Conservation (phyloP, 1,140 invertebrate species). For the Zaprionus davidi region DNA sequence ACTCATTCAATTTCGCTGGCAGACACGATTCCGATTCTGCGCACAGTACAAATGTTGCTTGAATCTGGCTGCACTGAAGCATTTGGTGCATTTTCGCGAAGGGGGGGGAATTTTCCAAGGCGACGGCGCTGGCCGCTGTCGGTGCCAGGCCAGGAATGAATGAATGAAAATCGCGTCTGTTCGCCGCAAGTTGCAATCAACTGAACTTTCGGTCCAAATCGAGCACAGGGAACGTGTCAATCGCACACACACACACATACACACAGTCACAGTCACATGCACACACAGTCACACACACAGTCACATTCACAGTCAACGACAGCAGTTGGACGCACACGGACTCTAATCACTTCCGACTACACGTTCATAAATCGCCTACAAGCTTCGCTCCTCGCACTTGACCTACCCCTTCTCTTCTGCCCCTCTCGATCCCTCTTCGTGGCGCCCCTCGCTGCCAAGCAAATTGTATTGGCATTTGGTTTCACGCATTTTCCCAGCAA, state of each 20-base stretch:
- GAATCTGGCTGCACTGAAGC: not conserved
- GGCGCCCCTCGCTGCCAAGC: slow-evolving; percentile 7
- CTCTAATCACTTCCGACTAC: slow-evolving; percentile 73
- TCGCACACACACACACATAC: slow-evolving; percentile 59
- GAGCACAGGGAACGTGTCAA: slow-evolving; percentile 75
- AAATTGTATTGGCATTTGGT: slow-evolving; percentile 28
- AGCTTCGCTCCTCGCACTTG: not conserved
- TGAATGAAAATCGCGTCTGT: slow-evolving; percentile 64
- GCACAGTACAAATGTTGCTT: not conserved
- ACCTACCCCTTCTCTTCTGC: not conserved
- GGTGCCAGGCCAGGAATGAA: slow-evolving; percentile 28
- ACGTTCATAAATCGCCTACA: slow-evolving; percentile 63
- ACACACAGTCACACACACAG: slow-evolving; percentile 12
- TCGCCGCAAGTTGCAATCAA: slow-evolving; percentile 48
- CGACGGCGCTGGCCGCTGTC: not conserved
- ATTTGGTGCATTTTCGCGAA: too few species aligned
- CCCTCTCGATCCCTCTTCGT: not conserved
- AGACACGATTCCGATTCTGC: slow-evolving; percentile 64
- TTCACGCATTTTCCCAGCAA: slow-evolving; percentile 47
- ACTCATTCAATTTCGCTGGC: slow-evolving; percentile 77
- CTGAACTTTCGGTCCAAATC: slow-evolving; percentile 41
- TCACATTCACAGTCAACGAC: slow-evolving; percentile 1
- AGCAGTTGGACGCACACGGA: slow-evolving; percentile 45
- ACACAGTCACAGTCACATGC: slow-evolving; percentile 5
- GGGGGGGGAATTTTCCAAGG: not conserved